Conservation (phyloP, 2,888 invertebrate species). For the Tipula vernalis region DNA sequence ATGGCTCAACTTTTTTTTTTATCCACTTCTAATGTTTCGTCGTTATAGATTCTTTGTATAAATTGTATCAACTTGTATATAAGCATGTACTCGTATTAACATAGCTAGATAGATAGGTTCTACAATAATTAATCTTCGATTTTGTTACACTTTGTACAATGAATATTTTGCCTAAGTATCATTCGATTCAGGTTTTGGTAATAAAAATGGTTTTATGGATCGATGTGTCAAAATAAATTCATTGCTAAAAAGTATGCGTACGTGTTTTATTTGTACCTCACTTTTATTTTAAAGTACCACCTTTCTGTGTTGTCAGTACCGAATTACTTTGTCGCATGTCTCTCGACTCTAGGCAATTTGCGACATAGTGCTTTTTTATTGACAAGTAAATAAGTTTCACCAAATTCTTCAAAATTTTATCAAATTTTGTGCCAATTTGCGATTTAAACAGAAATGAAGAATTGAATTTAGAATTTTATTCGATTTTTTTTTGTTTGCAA, state of each 20-base stretch:
- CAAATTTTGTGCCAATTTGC: no score
- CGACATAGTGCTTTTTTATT: no score
- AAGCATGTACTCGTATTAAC: not conserved
- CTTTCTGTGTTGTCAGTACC: no score
- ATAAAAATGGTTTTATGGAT: not conserved
- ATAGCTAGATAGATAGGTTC: not conserved
- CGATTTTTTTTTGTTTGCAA: no score
- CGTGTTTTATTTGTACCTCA: no score
- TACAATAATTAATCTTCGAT: not conserved
- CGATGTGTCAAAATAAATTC: not conserved
- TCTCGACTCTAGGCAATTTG: no score
- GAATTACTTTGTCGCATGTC: no score
- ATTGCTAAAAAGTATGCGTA: not conserved
- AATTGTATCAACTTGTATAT: not conserved
- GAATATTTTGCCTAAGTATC: not conserved
- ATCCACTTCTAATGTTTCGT: not conserved
- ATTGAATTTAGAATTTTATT: no score
- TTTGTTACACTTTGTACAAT: not conserved
- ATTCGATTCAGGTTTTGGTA: not conserved
- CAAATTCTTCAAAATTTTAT: no score
- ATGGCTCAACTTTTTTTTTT: not conserved
- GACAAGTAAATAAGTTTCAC: no score
- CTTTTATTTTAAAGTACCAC: no score
- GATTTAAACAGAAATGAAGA: no score
- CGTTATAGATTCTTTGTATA: not conserved